A percentile compares a stretch with the other conserved stretches of the same genome.
phyloP scores from a whole-genome alignment of 2,888 invertebrate species.

The Phyto melanocephala region DNA sequence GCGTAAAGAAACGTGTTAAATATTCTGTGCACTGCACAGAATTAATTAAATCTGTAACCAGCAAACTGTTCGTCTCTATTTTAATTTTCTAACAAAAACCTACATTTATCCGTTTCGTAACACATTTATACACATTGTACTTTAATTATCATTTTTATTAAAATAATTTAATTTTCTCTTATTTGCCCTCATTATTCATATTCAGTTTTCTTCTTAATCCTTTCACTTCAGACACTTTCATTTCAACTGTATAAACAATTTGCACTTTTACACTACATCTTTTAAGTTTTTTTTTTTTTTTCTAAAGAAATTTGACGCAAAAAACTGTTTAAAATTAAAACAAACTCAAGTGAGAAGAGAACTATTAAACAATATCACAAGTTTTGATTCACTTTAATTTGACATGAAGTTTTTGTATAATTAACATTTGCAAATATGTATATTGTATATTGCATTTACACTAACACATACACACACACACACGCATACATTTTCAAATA shows the following conservation, averaged over 20 bases:
- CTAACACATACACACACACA: not conserved
- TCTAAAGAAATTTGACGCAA: not conserved
- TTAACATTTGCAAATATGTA: constrained; percentile 53
- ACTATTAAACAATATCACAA: constrained; percentile 23
- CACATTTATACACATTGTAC: no score
- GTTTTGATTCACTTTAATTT: constrained; percentile 50
- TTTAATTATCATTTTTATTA: no score
- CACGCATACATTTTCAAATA: not conserved
- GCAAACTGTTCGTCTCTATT: not conserved
- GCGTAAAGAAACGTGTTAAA: no score
- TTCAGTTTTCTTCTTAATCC: constrained; percentile 22
- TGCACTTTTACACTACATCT: constrained; percentile 10
- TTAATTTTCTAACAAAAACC: no score
- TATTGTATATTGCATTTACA: not conserved
- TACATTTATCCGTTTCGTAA: no score
- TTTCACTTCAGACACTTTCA: constrained; percentile 2
- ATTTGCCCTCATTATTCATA: constrained; percentile 20
- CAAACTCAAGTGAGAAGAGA: constrained; percentile 1
- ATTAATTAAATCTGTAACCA: not conserved
- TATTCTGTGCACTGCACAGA: no score
- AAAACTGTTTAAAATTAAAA: not conserved
- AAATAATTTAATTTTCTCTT: not conserved
- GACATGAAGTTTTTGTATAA: constrained; percentile 39
- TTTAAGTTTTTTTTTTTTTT: no score
- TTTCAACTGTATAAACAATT: not conserved